Evolutionary conservation across 2,888 invertebrate genomes (phyloP).

Genomic region (Hemithea aestivaria): DNA sequence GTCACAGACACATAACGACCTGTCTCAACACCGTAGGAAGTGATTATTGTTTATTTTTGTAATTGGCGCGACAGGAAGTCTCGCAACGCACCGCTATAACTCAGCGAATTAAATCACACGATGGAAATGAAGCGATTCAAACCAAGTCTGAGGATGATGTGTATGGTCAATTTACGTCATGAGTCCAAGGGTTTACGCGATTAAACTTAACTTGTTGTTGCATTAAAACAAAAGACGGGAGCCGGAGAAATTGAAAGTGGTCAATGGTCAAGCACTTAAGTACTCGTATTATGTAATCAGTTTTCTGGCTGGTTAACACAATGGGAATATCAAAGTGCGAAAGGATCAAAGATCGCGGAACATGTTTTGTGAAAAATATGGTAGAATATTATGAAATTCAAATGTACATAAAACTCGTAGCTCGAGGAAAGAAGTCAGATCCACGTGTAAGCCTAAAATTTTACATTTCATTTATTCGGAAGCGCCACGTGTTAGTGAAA

Average conservation of each 20-base stretch:
- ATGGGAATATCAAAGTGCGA: no score
- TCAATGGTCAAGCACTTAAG: conserved; percentile 4
- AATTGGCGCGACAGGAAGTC: conserved; percentile 69
- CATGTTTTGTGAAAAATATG: no score
- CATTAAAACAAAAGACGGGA: conserved; percentile 24
- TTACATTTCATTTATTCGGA: background rate
- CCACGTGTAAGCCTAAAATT: no score
- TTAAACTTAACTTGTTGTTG: conserved; percentile 35
- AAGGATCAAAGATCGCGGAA: no score
- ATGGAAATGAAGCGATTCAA: conserved; percentile 63
- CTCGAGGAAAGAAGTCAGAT: no score
- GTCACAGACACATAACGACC: conserved; percentile 50
- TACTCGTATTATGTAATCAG: conserved; percentile 3
- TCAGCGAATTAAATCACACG: conserved; percentile 42
- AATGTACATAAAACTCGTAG: no score
- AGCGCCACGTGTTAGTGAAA: conserved; percentile 14
- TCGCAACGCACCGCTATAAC: conserved; percentile 28
- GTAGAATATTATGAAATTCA: no score
- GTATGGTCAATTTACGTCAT: conserved; percentile 38
- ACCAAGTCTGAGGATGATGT: conserved; percentile 37
- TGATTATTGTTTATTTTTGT: conserved; percentile 75
- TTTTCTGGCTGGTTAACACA: no score
- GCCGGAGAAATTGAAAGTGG: conserved; percentile 12
- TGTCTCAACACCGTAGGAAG: conserved; percentile 64
- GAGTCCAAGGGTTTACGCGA: conserved; percentile 20